Base-by-base conservation (phyloP, 92 coral and sea anemone species). In the Nematostella vectensis region DNA sequence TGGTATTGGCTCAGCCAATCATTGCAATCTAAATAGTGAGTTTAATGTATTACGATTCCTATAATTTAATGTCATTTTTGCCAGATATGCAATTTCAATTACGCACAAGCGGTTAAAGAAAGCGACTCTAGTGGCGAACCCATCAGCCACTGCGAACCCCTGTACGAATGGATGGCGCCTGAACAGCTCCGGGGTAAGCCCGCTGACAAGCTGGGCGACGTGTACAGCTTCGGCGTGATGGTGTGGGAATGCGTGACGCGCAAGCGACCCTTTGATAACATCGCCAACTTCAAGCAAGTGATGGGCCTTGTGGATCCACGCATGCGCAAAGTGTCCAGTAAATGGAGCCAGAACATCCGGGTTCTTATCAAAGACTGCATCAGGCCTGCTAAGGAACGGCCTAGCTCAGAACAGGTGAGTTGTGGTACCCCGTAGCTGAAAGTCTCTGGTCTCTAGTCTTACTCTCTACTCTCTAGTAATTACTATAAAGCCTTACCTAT, bases 21-120 rank as follows among this genome's bases (percentile, higher is more conserved):
- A n/a, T n/a, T n/a, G n/a, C n/a, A n/a, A n/a, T n/a, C n/a, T n/a
- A n/a, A n/a, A n/a, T n/a, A n/a, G n/a, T n/a, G n/a, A n/a, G n/a
- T n/a, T n/a, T n/a, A n/a, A n/a, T n/a, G n/a, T n/a, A n/a, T n/a
- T n/a, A n/a, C n/a, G n/a, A n/a, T n/a, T n/a, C n/a, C n/a, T n/a
- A n/a, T n/a, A n/a, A n/a, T n/a, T n/a, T n/a, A n/a, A n/a, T n/a
- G n/a, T n/a, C n/a, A n/a, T n/a, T n/a, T n/a, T n/a, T n/a, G n/a
- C n/a, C 40, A 89, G 97, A 86, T 89, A 29, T 89, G 97, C 37
- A 89, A 89, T 66, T 89, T 89, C 30, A 91, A 85, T 52, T 89
- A 72, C 48, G 83, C 95, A 17, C 80, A 65, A 30, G 74, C 58
- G 4, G 68, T 70, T 6, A 27, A 37, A 29, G 40, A 51, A 17